Percentiles rank a stretch among this genome's conserved stretches.
Conservation (phyloP, 2,888 invertebrate genomes). For the Prosapia bicincta region DNA sequence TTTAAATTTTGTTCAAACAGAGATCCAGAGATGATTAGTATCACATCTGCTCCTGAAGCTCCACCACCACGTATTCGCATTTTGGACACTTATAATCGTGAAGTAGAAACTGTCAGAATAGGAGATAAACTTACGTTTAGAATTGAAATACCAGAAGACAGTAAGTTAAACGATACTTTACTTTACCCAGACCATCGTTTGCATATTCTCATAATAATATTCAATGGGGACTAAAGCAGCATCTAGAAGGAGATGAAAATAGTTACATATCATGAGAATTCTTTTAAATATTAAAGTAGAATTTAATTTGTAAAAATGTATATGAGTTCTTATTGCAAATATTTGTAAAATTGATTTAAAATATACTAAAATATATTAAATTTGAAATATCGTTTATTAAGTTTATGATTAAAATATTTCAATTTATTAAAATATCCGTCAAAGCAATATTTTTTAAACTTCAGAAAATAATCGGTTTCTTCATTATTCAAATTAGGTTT, state of each 20-base stretch:
- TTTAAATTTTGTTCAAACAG: slow-evolving; percentile 49
- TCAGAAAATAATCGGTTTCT: no score
- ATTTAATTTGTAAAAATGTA: no score
- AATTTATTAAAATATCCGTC: no score
- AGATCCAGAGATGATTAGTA: slow-evolving; percentile 94
- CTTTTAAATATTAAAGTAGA: no score
- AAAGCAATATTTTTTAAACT: no score
- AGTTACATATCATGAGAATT: not conserved
- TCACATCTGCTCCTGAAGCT: slow-evolving; percentile 92
- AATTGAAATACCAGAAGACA: slow-evolving; percentile 94
- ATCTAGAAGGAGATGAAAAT: not conserved
- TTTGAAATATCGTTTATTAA: no score
- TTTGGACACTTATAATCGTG: slow-evolving; percentile 77
- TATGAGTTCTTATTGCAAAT: no score
- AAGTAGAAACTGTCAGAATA: slow-evolving; percentile 92
- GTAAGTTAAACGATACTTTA: slow-evolving; percentile 56
- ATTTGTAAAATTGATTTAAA: no score
- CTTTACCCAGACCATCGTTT: no score
- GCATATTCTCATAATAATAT: not conserved
- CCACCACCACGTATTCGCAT: slow-evolving; percentile 92
- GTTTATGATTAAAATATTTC: no score
- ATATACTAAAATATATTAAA: no score
- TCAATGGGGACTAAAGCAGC: not conserved
- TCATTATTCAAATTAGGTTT: no score
- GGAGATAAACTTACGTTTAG: slow-evolving; percentile 93